Conservation (phyloP, 2,113 vertebrate species). For the Siniperca chuatsi region DNA sequence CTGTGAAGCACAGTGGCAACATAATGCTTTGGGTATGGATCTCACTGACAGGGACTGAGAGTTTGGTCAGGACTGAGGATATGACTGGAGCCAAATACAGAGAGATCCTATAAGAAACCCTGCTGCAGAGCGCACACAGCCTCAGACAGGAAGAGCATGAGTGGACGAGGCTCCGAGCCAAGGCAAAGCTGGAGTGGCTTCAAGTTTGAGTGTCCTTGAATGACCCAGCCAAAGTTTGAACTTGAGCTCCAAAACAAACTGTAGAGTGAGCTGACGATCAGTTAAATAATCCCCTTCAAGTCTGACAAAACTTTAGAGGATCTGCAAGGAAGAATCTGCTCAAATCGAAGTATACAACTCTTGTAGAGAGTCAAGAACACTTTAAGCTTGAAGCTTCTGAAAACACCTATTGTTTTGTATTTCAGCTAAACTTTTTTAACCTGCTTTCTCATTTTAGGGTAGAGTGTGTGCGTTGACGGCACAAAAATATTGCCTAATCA, state of each 20-base stretch:
- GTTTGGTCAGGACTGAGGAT: background rate
- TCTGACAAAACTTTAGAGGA: background rate
- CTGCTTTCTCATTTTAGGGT: background rate
- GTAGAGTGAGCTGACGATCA: background rate
- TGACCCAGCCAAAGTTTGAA: constrained; percentile 50
- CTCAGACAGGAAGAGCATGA: constrained; percentile 43
- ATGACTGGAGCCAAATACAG: background rate
- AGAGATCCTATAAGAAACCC: constrained; percentile 26
- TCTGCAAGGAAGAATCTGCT: background rate
- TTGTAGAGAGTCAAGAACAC: background rate
- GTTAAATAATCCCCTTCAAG: background rate
- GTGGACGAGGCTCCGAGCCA: constrained; percentile 44
- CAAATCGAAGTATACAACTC: background rate
- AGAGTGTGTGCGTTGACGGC: background rate
- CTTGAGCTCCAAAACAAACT: constrained; percentile 39
- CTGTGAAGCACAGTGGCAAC: background rate
- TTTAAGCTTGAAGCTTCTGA: background rate
- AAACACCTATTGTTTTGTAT: background rate
- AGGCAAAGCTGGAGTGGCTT: constrained; percentile 39
- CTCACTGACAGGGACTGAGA: background rate
- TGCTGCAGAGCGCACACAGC: constrained; percentile 8
- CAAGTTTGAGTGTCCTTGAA: constrained; percentile 51
- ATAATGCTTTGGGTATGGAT: background rate
- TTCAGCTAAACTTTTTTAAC: background rate
- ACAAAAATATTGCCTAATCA: background rate